These are phyloP conservation scores for Myzus persicae DNA, from an alignment of 1,140 invertebrate genomes.

Conservation along the genomic window DNA sequence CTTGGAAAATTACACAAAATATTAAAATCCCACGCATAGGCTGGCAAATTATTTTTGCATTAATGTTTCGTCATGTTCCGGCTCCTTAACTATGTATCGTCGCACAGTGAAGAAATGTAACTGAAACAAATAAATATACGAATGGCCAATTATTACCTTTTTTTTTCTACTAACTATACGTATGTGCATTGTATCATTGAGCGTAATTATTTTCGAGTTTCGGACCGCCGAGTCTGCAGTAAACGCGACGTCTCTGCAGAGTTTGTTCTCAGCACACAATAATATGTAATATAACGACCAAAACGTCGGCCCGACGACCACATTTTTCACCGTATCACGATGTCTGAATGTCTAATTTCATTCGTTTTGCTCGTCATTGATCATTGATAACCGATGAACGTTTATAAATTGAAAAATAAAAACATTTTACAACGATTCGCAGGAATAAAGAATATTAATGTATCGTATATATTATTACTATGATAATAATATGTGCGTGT, in stretches of 20 bases:
- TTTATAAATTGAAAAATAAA: background rate
- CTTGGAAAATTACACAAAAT: background rate
- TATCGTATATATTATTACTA: background rate
- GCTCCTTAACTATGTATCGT: background rate
- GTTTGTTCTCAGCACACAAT: background rate
- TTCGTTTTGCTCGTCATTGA: background rate
- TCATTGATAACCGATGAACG: background rate
- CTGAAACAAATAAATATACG: slow-evolving; percentile 12
- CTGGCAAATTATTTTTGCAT: background rate
- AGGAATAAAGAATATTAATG: background rate
- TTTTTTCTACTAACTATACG: background rate
- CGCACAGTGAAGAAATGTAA: background rate
- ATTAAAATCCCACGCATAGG: background rate
- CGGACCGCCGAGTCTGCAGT: background rate
- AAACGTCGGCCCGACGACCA: background rate
- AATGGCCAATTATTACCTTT: background rate
- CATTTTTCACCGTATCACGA: background rate
- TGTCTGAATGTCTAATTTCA: background rate
- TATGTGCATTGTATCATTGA: background rate
- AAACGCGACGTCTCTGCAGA: background rate
- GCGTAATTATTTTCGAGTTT: background rate
- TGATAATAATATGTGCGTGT: background rate
- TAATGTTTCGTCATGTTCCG: slow-evolving; percentile 8
- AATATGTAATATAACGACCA: background rate
- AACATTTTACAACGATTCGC: background rate